phyloP scores from a whole-genome alignment of 2,888 invertebrate species.

The Strigamia maritima region DNA sequence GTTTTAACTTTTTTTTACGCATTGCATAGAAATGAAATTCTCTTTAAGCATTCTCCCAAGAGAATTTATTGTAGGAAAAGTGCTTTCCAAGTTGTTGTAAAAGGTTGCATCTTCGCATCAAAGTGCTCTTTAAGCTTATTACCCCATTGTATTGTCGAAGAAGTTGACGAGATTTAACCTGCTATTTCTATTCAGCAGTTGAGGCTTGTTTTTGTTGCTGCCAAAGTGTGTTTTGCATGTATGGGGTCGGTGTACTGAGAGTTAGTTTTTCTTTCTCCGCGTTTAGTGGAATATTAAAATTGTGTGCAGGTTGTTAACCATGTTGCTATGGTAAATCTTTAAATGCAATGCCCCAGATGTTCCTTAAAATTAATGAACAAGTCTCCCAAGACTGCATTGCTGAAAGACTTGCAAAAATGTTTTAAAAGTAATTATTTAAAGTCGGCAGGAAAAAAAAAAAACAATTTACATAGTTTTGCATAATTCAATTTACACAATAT shows the following conservation, averaged over 20 bases:
- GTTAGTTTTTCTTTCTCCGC: background rate
- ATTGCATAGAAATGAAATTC: background rate
- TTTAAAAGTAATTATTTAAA: background rate
- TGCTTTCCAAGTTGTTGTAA: background rate
- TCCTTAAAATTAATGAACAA: background rate
- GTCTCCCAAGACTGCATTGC: background rate
- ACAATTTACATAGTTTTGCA: conserved; percentile 11
- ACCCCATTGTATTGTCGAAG: conserved; percentile 6
- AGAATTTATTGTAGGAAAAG: background rate
- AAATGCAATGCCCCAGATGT: background rate
- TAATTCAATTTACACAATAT: background rate
- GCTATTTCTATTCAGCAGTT: conserved; percentile 19
- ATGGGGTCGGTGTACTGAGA: background rate
- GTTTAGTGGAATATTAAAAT: background rate
- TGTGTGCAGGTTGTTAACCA: background rate
- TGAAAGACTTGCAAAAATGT: background rate
- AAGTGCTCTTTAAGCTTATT: conserved; percentile 23
- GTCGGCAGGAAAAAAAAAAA: background rate
- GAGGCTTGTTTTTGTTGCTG: background rate
- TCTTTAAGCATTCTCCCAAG: background rate
- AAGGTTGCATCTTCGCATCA: background rate
- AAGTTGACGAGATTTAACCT: conserved; percentile 23
- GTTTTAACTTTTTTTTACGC: background rate
- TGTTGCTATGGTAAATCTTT: background rate
- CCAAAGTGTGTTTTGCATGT: background rate